These are phyloP conservation scores for Leptocoma aspasia DNA, from an alignment of 2,113 vertebrate genomes.

Conservation along the genomic window DNA sequence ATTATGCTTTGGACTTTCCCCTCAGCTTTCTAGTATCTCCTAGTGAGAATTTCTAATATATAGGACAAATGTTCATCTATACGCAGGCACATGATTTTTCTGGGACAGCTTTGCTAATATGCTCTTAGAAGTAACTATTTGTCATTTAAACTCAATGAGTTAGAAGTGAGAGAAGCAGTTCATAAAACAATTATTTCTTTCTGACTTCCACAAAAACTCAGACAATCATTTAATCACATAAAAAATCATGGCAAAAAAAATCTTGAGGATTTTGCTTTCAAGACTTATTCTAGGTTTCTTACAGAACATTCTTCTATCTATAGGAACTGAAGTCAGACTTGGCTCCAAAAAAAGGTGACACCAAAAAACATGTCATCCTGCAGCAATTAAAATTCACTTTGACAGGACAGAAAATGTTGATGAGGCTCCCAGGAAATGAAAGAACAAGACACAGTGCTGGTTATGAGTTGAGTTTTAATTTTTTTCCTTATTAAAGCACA, in stretches of 20 bases:
- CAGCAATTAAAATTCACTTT: background rate
- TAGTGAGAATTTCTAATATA: background rate
- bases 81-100: background rate
- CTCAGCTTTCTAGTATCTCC: background rate
- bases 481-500: background rate
- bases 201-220: background rate
- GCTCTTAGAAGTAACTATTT: background rate
- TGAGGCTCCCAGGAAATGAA: background rate
- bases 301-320: too few relatives aligned
- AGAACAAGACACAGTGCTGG: background rate
- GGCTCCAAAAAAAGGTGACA: background rate
- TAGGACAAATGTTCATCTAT: background rate
- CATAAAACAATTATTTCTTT: background rate
- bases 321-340: background rate
- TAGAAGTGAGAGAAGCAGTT: background rate
- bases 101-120: background rate
- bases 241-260: background rate
- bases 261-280: background rate
- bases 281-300: background rate
- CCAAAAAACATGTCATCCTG: background rate
- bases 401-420: background rate
- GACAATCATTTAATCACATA: background rate
- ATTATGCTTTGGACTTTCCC: background rate
- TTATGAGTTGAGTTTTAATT: background rate
- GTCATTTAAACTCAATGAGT: background rate